Evolutionary conservation across 1,140 invertebrate species (phyloP).

Genomic region (Euglossa dilemma): DNA sequence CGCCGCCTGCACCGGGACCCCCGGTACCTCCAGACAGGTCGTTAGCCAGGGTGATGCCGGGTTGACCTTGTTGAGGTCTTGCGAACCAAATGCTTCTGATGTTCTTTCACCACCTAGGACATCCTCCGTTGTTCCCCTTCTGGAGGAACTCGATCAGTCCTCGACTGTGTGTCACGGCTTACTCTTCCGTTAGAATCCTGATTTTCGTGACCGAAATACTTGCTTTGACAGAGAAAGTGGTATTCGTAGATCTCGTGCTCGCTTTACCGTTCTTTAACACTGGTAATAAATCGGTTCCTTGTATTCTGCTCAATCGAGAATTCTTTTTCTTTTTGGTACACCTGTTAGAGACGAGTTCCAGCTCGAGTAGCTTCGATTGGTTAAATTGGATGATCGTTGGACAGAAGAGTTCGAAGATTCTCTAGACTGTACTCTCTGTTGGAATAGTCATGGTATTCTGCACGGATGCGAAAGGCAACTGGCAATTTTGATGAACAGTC

Average conservation of each 20-base stretch:
- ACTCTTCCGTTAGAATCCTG: too few species aligned
- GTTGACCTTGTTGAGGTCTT: slow-evolving; percentile 76
- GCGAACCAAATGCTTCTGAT: slow-evolving; percentile 36
- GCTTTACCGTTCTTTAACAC: too few species aligned
- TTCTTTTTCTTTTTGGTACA: too few species aligned
- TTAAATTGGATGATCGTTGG: too few species aligned
- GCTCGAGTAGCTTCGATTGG: background rate
- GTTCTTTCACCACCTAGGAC: slow-evolving; percentile 41
- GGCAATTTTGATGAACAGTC: background rate
- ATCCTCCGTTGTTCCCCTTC: slow-evolving; percentile 30
- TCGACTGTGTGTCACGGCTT: too few species aligned
- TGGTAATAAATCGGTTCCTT: too few species aligned
- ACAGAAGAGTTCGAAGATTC: background rate
- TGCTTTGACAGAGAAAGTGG: too few species aligned
- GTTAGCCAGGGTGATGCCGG: slow-evolving; percentile 83
- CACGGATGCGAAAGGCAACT: background rate
- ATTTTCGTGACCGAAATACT: too few species aligned
- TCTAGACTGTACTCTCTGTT: background rate
- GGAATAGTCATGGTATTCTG: background rate
- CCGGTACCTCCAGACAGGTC: slow-evolving; percentile 81
- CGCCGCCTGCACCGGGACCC: slow-evolving; percentile 75
- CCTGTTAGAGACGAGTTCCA: too few species aligned
- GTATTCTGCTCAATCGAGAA: too few species aligned
- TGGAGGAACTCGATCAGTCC: background rate
- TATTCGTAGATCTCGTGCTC: too few species aligned